Evolutionary conservation across 35 echinoderm and acorn worm species (phyloP).

Genomic region (Eucidaris tribuloides): DNA sequence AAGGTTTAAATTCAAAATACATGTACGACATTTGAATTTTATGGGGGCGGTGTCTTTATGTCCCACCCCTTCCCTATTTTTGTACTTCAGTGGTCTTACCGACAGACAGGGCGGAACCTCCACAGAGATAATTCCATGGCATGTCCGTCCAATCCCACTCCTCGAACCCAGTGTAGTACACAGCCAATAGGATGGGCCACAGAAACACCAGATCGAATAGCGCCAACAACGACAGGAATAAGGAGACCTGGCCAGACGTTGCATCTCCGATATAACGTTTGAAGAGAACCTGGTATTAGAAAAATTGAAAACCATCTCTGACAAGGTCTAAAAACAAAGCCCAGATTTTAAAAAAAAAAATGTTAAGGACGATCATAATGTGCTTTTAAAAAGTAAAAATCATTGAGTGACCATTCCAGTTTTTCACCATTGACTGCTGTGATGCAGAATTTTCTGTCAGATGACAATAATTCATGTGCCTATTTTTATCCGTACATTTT

Average conservation of each 20-base stretch:
- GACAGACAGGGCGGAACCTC: slow-evolving; percentile 80
- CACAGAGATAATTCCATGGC: slow-evolving; percentile 94
- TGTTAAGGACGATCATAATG: too few relatives aligned
- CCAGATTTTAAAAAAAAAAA: too few relatives aligned
- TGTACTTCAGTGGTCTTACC: slow-evolving; percentile 40
- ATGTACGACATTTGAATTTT: not conserved
- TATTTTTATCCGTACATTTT: too few relatives aligned
- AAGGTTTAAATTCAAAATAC: too few relatives aligned
- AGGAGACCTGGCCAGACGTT: slow-evolving; percentile 77
- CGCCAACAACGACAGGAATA: slow-evolving; percentile 78
- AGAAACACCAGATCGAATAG: slow-evolving; percentile 74
- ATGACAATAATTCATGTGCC: too few relatives aligned
- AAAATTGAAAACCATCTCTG: too few relatives aligned
- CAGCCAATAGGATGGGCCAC: slow-evolving; percentile 75
- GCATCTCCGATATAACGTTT: slow-evolving; percentile 79
- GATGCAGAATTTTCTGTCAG: too few relatives aligned
- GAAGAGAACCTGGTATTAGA: slow-evolving; percentile 94
- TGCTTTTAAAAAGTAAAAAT: too few relatives aligned
- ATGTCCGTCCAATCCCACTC: slow-evolving; percentile 78
- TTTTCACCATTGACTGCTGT: too few relatives aligned
- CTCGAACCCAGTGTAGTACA: slow-evolving; percentile 89
- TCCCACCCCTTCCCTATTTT: not conserved
- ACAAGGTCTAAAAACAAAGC: too few relatives aligned
- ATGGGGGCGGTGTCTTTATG: not conserved
- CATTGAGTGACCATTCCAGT: too few relatives aligned